These are phyloP conservation scores for Eulacestoma nigropectus DNA, from an alignment of 2,113 vertebrate species.

Conservation along the genomic window DNA sequence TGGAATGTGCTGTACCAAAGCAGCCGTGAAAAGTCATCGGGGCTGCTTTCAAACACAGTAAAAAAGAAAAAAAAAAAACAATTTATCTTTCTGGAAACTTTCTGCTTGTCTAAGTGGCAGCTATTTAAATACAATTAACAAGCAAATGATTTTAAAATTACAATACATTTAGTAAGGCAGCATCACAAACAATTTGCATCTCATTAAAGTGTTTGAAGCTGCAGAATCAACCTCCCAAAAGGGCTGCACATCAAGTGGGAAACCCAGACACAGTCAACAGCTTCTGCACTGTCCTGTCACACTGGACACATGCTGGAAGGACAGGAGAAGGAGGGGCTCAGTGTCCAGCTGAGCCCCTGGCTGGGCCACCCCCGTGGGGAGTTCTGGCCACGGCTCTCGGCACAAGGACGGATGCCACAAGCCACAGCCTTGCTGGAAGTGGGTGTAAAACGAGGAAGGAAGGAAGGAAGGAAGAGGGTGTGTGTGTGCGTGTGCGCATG, in stretches of 20 bases:
- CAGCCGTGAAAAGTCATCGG: slow-evolving; percentile 44
- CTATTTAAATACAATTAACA: slow-evolving; percentile 76
- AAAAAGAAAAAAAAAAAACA: neutral
- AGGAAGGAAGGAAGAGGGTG: slow-evolving; percentile 48
- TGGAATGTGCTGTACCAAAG: slow-evolving; percentile 15
- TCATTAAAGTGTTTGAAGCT: slow-evolving; percentile 57
- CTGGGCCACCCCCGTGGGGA: neutral
- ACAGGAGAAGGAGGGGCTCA: neutral
- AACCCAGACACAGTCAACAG: neutral
- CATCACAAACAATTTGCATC: slow-evolving; percentile 65
- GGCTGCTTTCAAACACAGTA: slow-evolving; percentile 21
- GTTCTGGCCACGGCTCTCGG: neutral
- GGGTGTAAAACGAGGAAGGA: slow-evolving; percentile 50
- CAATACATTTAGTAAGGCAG: slow-evolving; percentile 66
- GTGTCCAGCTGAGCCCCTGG: neutral
- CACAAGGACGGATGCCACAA: slow-evolving; percentile 25
- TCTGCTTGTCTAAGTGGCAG: slow-evolving; percentile 57
- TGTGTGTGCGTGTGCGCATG: neutral
- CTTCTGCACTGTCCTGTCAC: neutral
- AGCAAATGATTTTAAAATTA: slow-evolving; percentile 71
- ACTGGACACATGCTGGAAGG: rapidly evolving
- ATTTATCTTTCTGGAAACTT: slow-evolving; percentile 57
- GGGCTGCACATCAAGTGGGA: neutral
- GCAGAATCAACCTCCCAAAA: slow-evolving; percentile 27
- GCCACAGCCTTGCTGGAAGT: slow-evolving; percentile 41